Percentiles rank a stretch among this genome's conserved stretches.
Conservation (phyloP, 2,113 vertebrate genomes). For the Corythoichthys intestinalis region DNA sequence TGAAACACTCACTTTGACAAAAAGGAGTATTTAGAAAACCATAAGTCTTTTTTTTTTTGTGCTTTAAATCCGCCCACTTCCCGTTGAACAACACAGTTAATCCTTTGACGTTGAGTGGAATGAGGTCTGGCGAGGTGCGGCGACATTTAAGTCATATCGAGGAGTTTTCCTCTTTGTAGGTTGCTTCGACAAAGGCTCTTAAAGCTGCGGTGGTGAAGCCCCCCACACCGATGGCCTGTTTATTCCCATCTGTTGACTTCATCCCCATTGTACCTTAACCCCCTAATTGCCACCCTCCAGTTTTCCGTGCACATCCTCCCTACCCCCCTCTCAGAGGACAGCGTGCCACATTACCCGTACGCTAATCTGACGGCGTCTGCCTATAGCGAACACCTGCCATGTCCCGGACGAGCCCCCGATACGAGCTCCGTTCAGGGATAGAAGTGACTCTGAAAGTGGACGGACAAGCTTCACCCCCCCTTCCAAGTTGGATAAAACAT, state of each 20-base stretch:
- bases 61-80: neutral
- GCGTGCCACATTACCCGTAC: constrained; percentile 57
- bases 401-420: constrained; percentile 17
- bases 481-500: neutral
- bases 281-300: constrained; percentile 68
- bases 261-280: constrained; percentile 72
- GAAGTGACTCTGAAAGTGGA: constrained; percentile 45
- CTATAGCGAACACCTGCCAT: constrained; percentile 65
- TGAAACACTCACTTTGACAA: neutral
- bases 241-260: constrained; percentile 74
- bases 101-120: neutral
- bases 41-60: neutral
- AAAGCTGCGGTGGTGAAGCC: constrained; percentile 36
- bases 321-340: constrained; percentile 41
- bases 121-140: neutral
- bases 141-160: neutral
- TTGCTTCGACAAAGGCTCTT: constrained; percentile 45
- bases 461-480: constrained; percentile 12
- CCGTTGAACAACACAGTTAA: neutral
- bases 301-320: constrained; percentile 54
- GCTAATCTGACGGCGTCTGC: constrained; percentile 70
- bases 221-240: constrained; percentile 52
- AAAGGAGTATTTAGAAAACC: neutral
- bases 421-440: constrained; percentile 28
- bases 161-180: constrained; percentile 5